phyloP scores from a whole-genome alignment of 1,140 invertebrate species.

The Manduca sexta region DNA sequence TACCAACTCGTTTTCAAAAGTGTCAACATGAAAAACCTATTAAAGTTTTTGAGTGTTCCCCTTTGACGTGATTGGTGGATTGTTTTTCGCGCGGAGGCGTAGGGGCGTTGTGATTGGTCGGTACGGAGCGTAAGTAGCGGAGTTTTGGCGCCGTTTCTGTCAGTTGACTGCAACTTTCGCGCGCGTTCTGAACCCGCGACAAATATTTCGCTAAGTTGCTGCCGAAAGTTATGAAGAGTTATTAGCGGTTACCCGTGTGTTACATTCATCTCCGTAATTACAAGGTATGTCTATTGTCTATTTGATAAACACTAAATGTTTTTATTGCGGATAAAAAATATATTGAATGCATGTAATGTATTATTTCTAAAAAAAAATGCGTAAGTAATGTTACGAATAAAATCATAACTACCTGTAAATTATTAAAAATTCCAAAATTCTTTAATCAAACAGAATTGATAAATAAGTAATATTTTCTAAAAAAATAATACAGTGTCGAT shows the following conservation, averaged over 20 bases:
- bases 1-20: constrained; percentile 30
- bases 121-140: constrained; percentile 44
- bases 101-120: constrained; percentile 39
- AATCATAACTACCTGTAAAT: too few species aligned
- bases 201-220: constrained; percentile 20
- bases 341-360: too few species aligned
- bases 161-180: constrained; percentile 52
- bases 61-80: constrained; percentile 44
- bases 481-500: too few species aligned
- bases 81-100: constrained; percentile 37
- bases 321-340: too few species aligned
- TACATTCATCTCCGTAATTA: too few species aligned
- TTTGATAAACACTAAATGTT: too few species aligned
- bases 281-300: too few species aligned
- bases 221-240: constrained; percentile 44
- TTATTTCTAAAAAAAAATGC: too few species aligned
- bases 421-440: too few species aligned
- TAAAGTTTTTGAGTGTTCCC: constrained; percentile 50
- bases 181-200: constrained; percentile 18
- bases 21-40: constrained; percentile 47
- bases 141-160: constrained; percentile 60
- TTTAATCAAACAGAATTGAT: too few species aligned
- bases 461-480: too few species aligned
- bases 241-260: neutral
- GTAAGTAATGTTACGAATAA: too few species aligned